phyloP scores from a whole-genome alignment of 2,797 vertebrate species.

The Meda fulgida region DNA sequence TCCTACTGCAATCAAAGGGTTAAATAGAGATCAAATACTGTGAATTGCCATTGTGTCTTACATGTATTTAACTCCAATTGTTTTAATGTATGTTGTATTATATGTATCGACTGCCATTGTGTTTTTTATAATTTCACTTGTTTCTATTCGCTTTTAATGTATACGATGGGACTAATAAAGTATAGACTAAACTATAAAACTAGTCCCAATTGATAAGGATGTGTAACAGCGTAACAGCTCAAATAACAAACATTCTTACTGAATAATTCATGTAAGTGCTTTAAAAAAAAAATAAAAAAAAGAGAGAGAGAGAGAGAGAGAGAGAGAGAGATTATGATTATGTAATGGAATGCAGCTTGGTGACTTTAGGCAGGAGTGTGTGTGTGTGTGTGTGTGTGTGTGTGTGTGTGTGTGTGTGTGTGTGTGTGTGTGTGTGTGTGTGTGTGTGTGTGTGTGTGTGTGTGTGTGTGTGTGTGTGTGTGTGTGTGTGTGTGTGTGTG shows the following conservation, averaged over 20 bases:
- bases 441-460: background rate
- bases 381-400: slow-evolving; percentile 11
- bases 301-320: slow-evolving; percentile 38
- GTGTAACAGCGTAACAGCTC: background rate
- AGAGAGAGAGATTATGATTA: slow-evolving; percentile 69
- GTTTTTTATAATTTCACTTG: no score
- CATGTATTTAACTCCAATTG: no score
- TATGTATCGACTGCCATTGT: no score
- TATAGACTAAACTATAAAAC: no score
- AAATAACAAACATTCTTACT: background rate
- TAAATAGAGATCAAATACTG: no score
- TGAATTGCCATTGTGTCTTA: no score
- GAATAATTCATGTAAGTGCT: slow-evolving; percentile 24
- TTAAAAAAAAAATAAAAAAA: background rate
- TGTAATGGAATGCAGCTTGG: slow-evolving; percentile 68
- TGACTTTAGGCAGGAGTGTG: slow-evolving; percentile 34
- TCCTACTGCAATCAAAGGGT: no score
- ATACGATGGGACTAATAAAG: no score
- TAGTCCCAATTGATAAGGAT: background rate
- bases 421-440: background rate
- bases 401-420: slow-evolving; percentile 8
- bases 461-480: background rate
- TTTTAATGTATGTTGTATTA: no score
- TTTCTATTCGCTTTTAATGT: no score
- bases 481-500: slow-evolving; percentile 22